Percentiles rank a stretch among this genome's conserved stretches.
phyloP scores from a whole-genome alignment of 2,888 invertebrate genomes.

The Ormyrus labotus region DNA sequence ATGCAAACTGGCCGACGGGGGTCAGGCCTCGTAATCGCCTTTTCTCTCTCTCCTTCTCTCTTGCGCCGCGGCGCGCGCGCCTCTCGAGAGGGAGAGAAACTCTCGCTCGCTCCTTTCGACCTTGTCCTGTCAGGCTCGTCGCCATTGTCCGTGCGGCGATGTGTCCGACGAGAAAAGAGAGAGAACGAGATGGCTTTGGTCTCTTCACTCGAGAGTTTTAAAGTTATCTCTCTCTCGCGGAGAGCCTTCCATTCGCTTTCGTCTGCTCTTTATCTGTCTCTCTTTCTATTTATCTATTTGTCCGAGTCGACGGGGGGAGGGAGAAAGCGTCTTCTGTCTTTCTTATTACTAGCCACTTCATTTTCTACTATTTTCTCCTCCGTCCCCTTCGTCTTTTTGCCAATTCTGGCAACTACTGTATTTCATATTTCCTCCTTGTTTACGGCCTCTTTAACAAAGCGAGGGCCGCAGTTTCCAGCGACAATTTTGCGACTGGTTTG shows the following conservation, averaged over 20 bases:
- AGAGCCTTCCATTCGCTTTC: conserved; percentile 27
- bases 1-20: conserved; percentile 55
- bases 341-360: neutral
- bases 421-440: no score
- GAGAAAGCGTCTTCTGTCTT: neutral
- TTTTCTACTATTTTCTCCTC: conserved; percentile 1
- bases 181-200: neutral
- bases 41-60: conserved; percentile 21
- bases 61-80: conserved; percentile 11
- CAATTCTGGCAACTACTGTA: no score
- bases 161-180: conserved; percentile 30
- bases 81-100: conserved; percentile 30
- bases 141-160: conserved; percentile 69
- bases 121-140: conserved; percentile 70
- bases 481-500: no score
- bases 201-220: conserved; percentile 29
- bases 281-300: conserved; percentile 18
- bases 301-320: neutral
- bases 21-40: conserved; percentile 49
- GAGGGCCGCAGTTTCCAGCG: no score
- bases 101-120: conserved; percentile 60
- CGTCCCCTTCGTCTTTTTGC: conserved; percentile 2
- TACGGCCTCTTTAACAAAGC: no score
- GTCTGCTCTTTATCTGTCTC: conserved; percentile 34
- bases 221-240: conserved; percentile 43